Evolutionary conservation across 1,140 invertebrate species (phyloP).

Genomic region (Pentalonia nigronervosa): DNA sequence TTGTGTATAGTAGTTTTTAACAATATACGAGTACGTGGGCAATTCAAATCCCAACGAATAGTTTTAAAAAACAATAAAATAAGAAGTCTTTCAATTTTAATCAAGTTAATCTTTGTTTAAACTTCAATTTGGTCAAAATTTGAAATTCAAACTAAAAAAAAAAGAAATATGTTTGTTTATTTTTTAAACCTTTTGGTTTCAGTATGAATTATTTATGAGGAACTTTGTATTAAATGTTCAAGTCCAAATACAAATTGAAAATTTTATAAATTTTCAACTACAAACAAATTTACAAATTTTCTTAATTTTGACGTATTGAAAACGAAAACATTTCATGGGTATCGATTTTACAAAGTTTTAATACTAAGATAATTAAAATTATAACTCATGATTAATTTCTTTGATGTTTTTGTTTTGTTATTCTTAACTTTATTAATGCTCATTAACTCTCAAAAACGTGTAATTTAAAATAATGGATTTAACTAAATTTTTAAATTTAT

Average conservation of each 20-base stretch:
- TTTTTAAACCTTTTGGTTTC: no score
- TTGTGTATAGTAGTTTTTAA: not conserved
- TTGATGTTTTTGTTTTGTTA: not conserved
- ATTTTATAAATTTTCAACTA: no score
- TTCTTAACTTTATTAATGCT: not conserved
- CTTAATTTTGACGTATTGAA: no score
- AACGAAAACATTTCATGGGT: not conserved
- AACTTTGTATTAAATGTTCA: no score
- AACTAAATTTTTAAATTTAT: not conserved
- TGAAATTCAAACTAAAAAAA: not conserved
- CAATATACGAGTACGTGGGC: not conserved
- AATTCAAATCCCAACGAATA: not conserved
- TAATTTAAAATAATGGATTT: conserved; percentile 11
- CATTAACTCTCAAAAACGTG: not conserved
- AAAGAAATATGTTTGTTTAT: no score
- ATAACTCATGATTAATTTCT: not conserved
- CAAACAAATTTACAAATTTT: no score
- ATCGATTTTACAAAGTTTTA: not conserved
- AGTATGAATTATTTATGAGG: no score
- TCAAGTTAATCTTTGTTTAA: not conserved
- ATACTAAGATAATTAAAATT: not conserved
- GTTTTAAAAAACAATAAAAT: not conserved
- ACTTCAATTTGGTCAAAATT: not conserved
- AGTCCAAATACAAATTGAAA: no score
- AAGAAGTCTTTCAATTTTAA: not conserved